These are phyloP conservation scores for Tachysurus vachellii DNA, from an alignment of 2,113 vertebrate species.

Conservation along the genomic window DNA sequence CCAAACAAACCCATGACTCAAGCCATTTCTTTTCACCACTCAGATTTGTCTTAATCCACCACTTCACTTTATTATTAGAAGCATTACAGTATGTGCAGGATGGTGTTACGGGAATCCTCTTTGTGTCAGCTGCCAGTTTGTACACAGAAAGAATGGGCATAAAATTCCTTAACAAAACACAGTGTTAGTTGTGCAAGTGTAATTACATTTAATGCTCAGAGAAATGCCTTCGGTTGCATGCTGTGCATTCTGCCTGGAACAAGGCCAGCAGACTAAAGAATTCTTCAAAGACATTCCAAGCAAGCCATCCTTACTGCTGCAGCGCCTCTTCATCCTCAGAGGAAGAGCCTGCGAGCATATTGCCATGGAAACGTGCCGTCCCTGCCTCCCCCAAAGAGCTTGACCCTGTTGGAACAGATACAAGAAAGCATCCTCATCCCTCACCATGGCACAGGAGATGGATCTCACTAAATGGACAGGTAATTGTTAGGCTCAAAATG, in stretches of 20 bases:
- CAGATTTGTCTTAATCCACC: slow-evolving; percentile 20
- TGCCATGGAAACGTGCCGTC: slow-evolving; percentile 70
- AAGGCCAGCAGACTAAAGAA: slow-evolving; percentile 9
- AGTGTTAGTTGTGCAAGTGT: background rate
- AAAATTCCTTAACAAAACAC: background rate
- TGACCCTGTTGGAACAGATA: slow-evolving; percentile 13
- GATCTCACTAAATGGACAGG: background rate
- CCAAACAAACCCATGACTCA: slow-evolving; percentile 36
- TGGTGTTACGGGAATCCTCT: background rate
- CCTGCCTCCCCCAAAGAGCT: slow-evolving; percentile 57
- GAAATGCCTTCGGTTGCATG: background rate
- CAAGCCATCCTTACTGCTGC: slow-evolving; percentile 29
- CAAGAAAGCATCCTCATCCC: background rate
- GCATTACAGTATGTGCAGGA: slow-evolving; percentile 2
- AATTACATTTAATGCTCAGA: background rate
- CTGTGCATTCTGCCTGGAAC: background rate
- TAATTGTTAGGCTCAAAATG: background rate
- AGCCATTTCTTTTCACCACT: background rate
- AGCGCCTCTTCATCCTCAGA: slow-evolving; percentile 57
- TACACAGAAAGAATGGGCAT: background rate
- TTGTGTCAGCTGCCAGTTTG: background rate
- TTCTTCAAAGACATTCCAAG: slow-evolving; percentile 1
- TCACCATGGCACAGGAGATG: background rate
- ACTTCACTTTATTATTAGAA: slow-evolving; percentile 8
- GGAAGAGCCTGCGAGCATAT: slow-evolving; percentile 67